phyloP scores from a whole-genome alignment of 2,888 invertebrate species.

The Toxonevra muliebris region DNA sequence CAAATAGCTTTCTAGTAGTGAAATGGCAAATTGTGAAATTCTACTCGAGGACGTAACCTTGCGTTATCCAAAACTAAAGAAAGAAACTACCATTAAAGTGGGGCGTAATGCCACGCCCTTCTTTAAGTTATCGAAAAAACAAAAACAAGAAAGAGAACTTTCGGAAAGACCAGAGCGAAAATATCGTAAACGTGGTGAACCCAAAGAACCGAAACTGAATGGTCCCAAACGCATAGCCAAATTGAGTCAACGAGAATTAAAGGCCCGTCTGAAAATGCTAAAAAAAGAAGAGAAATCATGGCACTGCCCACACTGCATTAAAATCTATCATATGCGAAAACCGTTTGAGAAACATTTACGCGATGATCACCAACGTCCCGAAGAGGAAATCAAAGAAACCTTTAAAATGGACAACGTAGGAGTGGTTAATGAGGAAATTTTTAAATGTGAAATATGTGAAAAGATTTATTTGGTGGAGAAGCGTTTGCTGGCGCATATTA shows the following conservation, averaged over 20 bases:
- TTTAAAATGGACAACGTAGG: constrained; percentile 51
- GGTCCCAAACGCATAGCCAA: constrained; percentile 51
- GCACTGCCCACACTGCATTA: constrained; percentile 59
- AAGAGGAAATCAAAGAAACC: constrained; percentile 52
- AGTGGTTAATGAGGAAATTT: constrained; percentile 50
- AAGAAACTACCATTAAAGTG: constrained; percentile 30
- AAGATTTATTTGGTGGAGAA: constrained; percentile 59
- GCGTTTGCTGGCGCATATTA: constrained; percentile 56
- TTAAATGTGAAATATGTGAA: constrained; percentile 59
- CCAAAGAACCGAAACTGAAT: constrained; percentile 10
- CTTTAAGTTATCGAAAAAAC: neutral
- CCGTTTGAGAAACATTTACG: constrained; percentile 60
- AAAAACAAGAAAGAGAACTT: neutral
- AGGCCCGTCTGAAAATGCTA: constrained; percentile 54
- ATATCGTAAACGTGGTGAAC: constrained; percentile 45
- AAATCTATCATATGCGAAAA: constrained; percentile 61
- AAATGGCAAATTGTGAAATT: constrained; percentile 39
- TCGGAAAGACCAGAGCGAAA: neutral
- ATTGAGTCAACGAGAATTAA: constrained; percentile 53
- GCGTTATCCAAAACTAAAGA: constrained; percentile 39
- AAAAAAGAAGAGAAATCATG: constrained; percentile 57
- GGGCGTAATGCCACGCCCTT: constrained; percentile 25
- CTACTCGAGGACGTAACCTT: constrained; percentile 40
- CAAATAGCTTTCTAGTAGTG: constrained; percentile 1
- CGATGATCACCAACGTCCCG: constrained; percentile 53